These are phyloP conservation scores for Sebastes diploproa DNA, from an alignment of 2,797 vertebrate species.

Conservation along the genomic window DNA sequence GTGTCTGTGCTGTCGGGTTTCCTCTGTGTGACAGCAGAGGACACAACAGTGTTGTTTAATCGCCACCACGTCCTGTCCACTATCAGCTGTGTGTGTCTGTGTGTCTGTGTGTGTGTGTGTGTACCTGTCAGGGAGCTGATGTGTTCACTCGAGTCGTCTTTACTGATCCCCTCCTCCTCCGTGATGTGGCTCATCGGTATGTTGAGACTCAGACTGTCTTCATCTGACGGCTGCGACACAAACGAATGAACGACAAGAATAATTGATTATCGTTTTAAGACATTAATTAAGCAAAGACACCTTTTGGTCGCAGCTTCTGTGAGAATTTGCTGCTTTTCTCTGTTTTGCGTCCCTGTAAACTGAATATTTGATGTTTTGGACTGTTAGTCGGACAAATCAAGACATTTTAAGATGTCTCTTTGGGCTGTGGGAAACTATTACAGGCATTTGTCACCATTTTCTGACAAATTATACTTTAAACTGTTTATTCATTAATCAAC, in stretches of 20 bases:
- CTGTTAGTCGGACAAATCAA: not conserved
- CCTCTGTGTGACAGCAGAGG: not conserved
- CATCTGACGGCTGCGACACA: conserved; percentile 88
- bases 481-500: not conserved
- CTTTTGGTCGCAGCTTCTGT: not conserved
- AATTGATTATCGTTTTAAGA: not conserved
- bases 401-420: not conserved
- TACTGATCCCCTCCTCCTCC: conserved; percentile 88
- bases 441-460: not conserved
- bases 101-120: conserved; percentile 11
- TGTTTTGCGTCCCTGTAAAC: not conserved
- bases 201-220: conserved; percentile 91
- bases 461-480: not conserved
- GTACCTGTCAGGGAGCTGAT: conserved; percentile 87
- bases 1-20: not conserved
- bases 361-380: not conserved
- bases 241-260: not conserved
- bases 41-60: not conserved
- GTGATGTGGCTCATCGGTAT: conserved; percentile 92
- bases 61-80: not conserved
- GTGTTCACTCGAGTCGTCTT: conserved; percentile 87
- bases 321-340: not conserved
- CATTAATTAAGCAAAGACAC: not conserved
- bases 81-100: not conserved
- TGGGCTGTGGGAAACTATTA: not conserved